Evolutionary conservation across 2,797 vertebrate genomes (phyloP).

Genomic region (Mormyrus proboscirostris): DNA sequence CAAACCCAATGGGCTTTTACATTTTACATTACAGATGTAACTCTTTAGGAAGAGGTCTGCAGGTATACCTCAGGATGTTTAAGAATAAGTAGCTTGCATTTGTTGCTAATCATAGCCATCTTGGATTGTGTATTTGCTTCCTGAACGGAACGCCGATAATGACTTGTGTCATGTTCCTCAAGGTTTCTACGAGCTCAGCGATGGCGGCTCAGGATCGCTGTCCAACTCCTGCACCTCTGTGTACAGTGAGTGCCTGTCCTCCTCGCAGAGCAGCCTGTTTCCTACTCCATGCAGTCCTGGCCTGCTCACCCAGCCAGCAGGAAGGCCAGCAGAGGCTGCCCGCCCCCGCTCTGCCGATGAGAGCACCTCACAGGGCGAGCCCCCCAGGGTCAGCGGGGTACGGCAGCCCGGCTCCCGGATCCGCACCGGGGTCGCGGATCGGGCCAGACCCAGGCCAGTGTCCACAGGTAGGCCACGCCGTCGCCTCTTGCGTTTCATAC

Average conservation of each 20-base stretch:
- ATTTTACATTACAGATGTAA: background rate
- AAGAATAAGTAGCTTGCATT: background rate
- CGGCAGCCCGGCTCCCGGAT: slow-evolving; percentile 58
- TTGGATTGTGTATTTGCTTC: background rate
- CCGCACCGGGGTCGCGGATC: slow-evolving; percentile 48
- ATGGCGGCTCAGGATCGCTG: slow-evolving; percentile 81
- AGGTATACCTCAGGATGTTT: background rate
- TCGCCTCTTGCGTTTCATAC: background rate
- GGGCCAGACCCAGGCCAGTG: slow-evolving; percentile 73
- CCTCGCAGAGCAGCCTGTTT: slow-evolving; percentile 66
- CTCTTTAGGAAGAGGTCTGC: background rate
- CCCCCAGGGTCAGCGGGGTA: slow-evolving; percentile 56
- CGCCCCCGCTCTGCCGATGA: slow-evolving; percentile 81
- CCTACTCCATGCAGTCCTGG: slow-evolving; percentile 26
- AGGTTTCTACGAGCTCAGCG: slow-evolving; percentile 96
- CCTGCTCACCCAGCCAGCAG: slow-evolving; percentile 34
- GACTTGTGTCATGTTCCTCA: slow-evolving; percentile 10
- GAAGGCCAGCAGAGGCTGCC: slow-evolving; percentile 48
- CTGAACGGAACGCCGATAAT: no score
- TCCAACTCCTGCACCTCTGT: slow-evolving; percentile 91
- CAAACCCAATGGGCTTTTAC: background rate
- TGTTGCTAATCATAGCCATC: background rate
- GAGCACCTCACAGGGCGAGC: slow-evolving; percentile 57
- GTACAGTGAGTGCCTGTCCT: slow-evolving; percentile 79
- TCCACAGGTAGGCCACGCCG: slow-evolving; percentile 74